Evolutionary conservation across 1,140 invertebrate species (phyloP), one percentile per base, ranked within the genome.

Genomic region (Acromyrmex charruanus): DNA sequence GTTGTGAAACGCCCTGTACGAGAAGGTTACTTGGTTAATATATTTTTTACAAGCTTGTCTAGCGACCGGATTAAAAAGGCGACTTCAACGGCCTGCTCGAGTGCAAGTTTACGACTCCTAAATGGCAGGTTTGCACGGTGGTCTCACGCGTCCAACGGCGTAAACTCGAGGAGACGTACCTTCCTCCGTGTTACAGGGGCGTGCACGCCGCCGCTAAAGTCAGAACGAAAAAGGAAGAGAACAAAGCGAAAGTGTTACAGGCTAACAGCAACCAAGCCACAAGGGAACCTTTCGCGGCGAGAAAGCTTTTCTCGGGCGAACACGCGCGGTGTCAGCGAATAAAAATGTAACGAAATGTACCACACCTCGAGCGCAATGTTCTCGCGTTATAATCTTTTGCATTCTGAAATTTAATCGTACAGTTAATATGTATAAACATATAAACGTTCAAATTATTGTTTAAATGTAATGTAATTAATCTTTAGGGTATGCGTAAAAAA

Each of bases 71-170:
- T 85, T 51, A 69, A 89, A 89, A 86, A 72, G 25, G 53, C 59
- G 6, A 61, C 74, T 74, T 51, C 25, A n/a, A 25, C 81, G 18
- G 53, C 10, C 79, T 75, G 59, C 55, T 77, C 88, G 39, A 90
- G 63, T 63, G 72, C 58, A 68, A 80, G 61, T 90, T 90, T 89
- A 87, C 77, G 88, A 90, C 85, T 74, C 59, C 71, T 88, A 84
- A 90, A 90, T 87, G 65, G 58, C 71, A 63, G 72, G 65, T 69
- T 65, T 21, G 85, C 39, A 82, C 58, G 39, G 35, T 77, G 58
- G 28, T 14, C 88, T 82, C 63, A 77, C 59, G 69, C 72, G 81
- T 85, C 39, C 84, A 68, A n/a, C 51, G 71, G 25, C 66, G 86
- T 75, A 71, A 80, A 85, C 66, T 80, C 49, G 68, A 80, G 25